Conservation (phyloP, 2,797 vertebrate genomes). For the Hybognathus amarus region DNA sequence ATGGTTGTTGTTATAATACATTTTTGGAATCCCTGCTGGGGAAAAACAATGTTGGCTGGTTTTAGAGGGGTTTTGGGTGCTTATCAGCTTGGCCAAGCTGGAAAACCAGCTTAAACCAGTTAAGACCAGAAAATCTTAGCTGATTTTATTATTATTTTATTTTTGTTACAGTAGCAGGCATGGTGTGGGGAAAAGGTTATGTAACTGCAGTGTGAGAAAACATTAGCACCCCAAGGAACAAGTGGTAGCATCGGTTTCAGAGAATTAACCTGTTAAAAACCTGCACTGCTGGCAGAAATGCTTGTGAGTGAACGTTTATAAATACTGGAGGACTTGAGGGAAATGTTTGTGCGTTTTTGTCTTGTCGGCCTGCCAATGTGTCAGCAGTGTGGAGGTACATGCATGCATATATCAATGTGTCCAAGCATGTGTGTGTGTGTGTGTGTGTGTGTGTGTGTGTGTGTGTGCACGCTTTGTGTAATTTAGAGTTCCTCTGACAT, state of each 20-base stretch:
- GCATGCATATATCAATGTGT: conserved; percentile 33
- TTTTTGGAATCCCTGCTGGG: background rate
- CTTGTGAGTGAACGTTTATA: conserved; percentile 11
- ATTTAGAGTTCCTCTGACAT: conserved; percentile 56
- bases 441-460: no score
- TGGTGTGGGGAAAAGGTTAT: background rate
- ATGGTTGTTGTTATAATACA: background rate
- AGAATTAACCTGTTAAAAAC: conserved; percentile 30
- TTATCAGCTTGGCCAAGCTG: background rate
- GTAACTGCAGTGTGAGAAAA: conserved; percentile 5
- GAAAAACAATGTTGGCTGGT: background rate
- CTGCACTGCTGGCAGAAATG: conserved; percentile 12
- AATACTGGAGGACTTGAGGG: conserved; percentile 19
- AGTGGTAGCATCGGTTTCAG: conserved; percentile 3
- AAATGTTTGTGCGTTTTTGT: conserved; percentile 13
- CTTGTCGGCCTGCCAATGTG: conserved; percentile 34
- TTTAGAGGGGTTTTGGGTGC: background rate
- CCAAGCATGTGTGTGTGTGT: conserved; percentile 33
- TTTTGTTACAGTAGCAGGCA: background rate
- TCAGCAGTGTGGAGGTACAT: conserved; percentile 42
- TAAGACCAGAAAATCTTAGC: background rate
- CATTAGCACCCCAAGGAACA: background rate
- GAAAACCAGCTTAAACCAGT: background rate
- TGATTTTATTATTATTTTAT: background rate
- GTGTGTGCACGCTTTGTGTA: background rate